Evolutionary conservation across 2,888 invertebrate species (phyloP).

Genomic region (Epistrophella euchroma): DNA sequence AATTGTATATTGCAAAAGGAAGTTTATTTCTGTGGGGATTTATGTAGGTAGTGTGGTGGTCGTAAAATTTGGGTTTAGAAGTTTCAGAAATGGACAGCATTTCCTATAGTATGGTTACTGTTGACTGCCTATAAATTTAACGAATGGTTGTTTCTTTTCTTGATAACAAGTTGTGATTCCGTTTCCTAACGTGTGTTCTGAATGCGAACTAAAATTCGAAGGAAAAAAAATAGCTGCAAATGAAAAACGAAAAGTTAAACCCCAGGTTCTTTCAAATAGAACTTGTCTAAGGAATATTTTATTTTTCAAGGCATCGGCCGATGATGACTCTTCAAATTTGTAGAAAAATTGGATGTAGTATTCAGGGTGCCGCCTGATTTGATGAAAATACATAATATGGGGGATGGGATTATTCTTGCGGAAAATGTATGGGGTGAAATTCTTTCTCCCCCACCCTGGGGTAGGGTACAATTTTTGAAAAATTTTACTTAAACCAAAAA

Average conservation of each 20-base stretch:
- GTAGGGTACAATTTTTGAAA: no score
- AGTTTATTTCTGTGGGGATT: not conserved
- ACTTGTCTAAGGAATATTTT: no score
- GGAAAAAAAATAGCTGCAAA: not conserved
- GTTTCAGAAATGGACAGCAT: not conserved
- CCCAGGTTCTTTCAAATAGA: not conserved
- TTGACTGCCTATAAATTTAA: slow-evolving; percentile 3
- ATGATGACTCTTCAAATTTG: no score
- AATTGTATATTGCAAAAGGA: slow-evolving; percentile 6
- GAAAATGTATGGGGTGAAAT: no score
- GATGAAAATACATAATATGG: no score
- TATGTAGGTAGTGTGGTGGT: not conserved
- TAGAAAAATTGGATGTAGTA: no score
- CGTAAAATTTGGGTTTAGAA: slow-evolving; percentile 14
- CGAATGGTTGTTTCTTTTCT: not conserved
- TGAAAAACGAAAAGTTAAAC: not conserved
- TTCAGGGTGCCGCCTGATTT: no score
- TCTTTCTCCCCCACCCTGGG: no score
- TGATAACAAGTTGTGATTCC: not conserved
- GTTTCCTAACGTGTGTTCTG: not conserved
- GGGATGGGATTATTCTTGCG: no score
- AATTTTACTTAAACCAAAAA: no score
- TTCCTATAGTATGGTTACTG: not conserved
- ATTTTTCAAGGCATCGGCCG: no score
- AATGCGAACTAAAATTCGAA: not conserved